A percentile compares a stretch with the other conserved stretches of the same genome.
Conservation (phyloP, 1,140 invertebrate genomes). For the Zaprionus capensis region DNA sequence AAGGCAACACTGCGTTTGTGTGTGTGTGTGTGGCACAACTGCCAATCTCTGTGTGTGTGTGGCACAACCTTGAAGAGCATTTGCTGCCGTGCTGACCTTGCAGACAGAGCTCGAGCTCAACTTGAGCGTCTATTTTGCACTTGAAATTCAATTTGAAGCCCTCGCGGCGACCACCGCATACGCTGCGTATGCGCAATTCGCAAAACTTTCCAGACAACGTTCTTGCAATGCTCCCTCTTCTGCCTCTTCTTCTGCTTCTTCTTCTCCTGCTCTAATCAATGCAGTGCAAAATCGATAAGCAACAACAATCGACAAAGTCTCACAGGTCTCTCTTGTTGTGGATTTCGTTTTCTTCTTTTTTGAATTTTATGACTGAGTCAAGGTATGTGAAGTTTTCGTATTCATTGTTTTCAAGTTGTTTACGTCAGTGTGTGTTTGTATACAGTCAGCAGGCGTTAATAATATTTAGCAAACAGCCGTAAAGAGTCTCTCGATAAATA, state of each 20-base stretch:
- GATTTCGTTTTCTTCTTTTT: slow-evolving; percentile 17
- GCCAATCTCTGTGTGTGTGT: not conserved
- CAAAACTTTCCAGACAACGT: slow-evolving; percentile 58
- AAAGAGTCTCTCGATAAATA: slow-evolving; percentile 16
- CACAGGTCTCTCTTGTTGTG: slow-evolving; percentile 2
- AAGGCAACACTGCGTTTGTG: slow-evolving; percentile 8
- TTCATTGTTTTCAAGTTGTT: slow-evolving; percentile 34
- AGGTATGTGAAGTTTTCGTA: slow-evolving; percentile 50
- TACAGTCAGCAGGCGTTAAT: slow-evolving; percentile 40
- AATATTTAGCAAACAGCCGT: slow-evolving; percentile 49
- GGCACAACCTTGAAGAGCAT: slow-evolving; percentile 2
- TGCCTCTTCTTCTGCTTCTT: not conserved
- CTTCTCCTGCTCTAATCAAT: slow-evolving; percentile 1
- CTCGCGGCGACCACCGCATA: slow-evolving; percentile 26
- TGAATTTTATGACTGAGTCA: slow-evolving; percentile 50
- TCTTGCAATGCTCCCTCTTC: too few species aligned
- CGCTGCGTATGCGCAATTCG: slow-evolving; percentile 67
- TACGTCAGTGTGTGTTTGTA: slow-evolving; percentile 17
- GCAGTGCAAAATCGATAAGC: slow-evolving; percentile 20
- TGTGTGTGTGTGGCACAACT: not conserved
- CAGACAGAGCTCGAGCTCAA: slow-evolving; percentile 13
- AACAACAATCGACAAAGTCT: slow-evolving; percentile 27
- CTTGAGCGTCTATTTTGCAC: slow-evolving; percentile 36
- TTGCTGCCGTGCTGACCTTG: slow-evolving; percentile 31
- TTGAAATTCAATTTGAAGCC: slow-evolving; percentile 62